These are phyloP conservation scores for Cotesia typhae DNA, from an alignment of 1,140 invertebrate species.

Conservation along the genomic window DNA sequence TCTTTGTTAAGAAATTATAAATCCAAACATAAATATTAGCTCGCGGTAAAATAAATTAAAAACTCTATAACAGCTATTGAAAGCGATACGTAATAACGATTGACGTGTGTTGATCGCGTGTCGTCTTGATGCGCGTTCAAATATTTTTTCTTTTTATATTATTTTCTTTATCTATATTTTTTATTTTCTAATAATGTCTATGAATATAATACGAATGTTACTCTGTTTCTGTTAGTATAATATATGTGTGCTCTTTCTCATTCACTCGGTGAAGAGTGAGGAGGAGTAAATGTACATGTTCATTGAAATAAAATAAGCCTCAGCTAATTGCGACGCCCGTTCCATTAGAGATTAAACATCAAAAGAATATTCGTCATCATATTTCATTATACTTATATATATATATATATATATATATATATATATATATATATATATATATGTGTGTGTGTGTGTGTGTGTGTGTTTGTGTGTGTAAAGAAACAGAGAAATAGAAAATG, in stretches of 20 bases:
- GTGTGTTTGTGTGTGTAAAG: no score
- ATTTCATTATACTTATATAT: no score
- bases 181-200: background rate
- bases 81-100: constrained; percentile 52
- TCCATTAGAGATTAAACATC: constrained; percentile 60
- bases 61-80: constrained; percentile 48
- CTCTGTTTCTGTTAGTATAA: background rate
- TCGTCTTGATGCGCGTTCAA: constrained; percentile 45
- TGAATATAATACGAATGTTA: background rate
- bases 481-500: no score
- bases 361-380: constrained; percentile 43
- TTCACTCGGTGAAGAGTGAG: background rate
- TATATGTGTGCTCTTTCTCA: background rate
- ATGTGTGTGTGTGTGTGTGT: no score
- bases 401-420: no score
- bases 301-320: constrained; percentile 48
- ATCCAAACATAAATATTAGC: constrained; percentile 42
- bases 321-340: constrained; percentile 52
- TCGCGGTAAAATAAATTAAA: no score
- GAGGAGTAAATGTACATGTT: background rate
- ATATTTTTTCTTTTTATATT: constrained; percentile 39
- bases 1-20: no score
- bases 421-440: no score
- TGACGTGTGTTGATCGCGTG: constrained; percentile 55
- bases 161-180: background rate